Evolutionary conservation across 2,888 invertebrate genomes (phyloP).

Genomic region (Heteromurus nitidus): DNA sequence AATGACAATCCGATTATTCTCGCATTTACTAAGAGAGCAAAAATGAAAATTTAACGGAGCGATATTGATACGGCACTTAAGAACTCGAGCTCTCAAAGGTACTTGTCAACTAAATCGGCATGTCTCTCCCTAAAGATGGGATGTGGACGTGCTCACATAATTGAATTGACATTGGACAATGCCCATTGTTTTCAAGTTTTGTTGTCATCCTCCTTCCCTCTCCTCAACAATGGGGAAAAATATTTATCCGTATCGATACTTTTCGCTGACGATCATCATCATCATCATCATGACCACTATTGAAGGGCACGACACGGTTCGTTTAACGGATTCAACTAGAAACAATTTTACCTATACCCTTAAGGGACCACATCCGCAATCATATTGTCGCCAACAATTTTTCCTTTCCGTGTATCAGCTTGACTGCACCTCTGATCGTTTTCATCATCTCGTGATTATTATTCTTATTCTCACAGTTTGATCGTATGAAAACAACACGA

Average conservation of each 20-base stretch:
- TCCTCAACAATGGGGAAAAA: slow-evolving; percentile 16
- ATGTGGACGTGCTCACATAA: slow-evolving; percentile 49
- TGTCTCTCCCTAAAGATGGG: slow-evolving; percentile 3
- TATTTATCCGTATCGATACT: slow-evolving; percentile 9
- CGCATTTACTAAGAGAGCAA: slow-evolving; percentile 40
- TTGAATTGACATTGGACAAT: slow-evolving; percentile 66
- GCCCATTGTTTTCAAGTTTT: slow-evolving; percentile 55
- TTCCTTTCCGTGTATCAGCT: slow-evolving; percentile 48
- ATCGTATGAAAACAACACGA: slow-evolving; percentile 8
- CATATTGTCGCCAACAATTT: slow-evolving; percentile 51
- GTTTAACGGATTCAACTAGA: slow-evolving; percentile 63
- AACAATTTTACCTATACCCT: slow-evolving; percentile 51
- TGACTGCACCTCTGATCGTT: slow-evolving; percentile 7
- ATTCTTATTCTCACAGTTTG: background rate
- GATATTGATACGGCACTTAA: background rate
- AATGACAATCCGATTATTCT: slow-evolving; percentile 62
- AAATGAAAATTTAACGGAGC: slow-evolving; percentile 29
- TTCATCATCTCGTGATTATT: background rate
- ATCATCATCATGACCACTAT: slow-evolving; percentile 20
- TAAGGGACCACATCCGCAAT: slow-evolving; percentile 64
- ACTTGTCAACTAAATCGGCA: slow-evolving; percentile 20
- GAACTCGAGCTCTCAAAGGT: background rate
- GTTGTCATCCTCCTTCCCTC: slow-evolving; percentile 43
- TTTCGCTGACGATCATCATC: background rate
- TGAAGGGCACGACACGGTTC: slow-evolving; percentile 53